Evolutionary conservation across 2,797 vertebrate species (phyloP).

Genomic region (Sebastes taczanowskii): DNA sequence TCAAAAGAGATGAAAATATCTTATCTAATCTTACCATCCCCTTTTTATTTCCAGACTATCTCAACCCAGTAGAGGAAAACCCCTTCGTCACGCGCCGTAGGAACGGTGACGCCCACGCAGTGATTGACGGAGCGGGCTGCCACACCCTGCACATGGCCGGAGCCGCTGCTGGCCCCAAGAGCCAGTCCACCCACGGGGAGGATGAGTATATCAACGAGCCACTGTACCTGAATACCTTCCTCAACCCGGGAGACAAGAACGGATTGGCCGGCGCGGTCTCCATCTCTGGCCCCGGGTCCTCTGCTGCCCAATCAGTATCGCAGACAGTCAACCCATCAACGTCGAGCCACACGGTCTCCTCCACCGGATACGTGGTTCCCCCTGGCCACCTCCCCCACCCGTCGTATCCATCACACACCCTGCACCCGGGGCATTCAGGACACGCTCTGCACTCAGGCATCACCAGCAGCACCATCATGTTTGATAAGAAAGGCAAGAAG

Average conservation of each 20-base stretch:
- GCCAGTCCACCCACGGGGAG: conserved; percentile 84
- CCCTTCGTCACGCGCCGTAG: conserved; percentile 94
- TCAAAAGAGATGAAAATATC: background rate
- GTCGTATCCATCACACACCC: conserved; percentile 80
- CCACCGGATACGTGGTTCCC: conserved; percentile 73
- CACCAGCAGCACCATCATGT: conserved; percentile 82
- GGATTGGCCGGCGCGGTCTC: conserved; percentile 82
- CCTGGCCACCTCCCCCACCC: conserved; percentile 76
- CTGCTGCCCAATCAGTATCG: conserved; percentile 74
- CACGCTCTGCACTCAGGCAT: conserved; percentile 80
- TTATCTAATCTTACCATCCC: background rate
- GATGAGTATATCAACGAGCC: conserved; percentile 96
- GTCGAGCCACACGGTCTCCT: conserved; percentile 70
- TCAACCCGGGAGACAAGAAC: conserved; percentile 87
- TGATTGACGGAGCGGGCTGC: conserved; percentile 90
- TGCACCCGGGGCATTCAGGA: conserved; percentile 80
- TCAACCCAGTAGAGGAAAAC: conserved; percentile 96
- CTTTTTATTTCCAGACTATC: conserved; percentile 83
- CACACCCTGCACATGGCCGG: conserved; percentile 82
- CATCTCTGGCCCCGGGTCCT: conserved; percentile 61
- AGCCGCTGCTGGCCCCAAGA: conserved; percentile 75
- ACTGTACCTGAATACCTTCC: conserved; percentile 95
- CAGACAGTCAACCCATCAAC: conserved; percentile 73
- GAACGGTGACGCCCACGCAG: conserved; percentile 91
- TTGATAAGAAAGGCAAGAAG: conserved; percentile 93